Evolutionary conservation across 2,113 vertebrate species (phyloP), one percentile per base, ranked within the genome.

Genomic region (Bolborhynchus lineola): DNA sequence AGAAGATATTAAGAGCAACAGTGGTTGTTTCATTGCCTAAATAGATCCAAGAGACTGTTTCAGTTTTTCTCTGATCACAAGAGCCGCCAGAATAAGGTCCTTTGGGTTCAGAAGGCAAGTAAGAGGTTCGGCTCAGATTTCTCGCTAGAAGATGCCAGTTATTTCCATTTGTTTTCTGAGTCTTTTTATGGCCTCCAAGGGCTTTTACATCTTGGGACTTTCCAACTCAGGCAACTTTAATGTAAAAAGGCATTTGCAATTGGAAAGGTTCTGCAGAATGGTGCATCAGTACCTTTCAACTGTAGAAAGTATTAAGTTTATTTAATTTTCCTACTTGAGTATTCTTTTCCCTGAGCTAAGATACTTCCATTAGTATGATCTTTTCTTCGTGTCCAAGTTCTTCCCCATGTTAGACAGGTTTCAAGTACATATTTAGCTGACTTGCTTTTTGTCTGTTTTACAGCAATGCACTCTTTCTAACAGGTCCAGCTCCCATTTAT

Each of bases 1-100:
- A 70, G 78, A 64, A 79, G 87, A 89, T 90, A 96, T 86, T 95
- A 92, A 96, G 93, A 93, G 88, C 92, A 94, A 82, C 72, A 79
- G 59, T 72, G 88, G 82, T 92, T 91, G 69, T 83, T 95, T 93
- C 90, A 74, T 79, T 91, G 87, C 63, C n/a, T 88, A 72, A 94
- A 88, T 79, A 64, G 68, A 70, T 94, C 71, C 75, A 88, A 92
- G 90, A 89, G 67, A 17, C 59, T 64, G 21, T 52, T 85, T 52
- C 42, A n/a, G 64, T 47, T 82, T 80, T 64, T 50, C 59, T 46
- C 42, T 37, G 71, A 83, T 42, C 85, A 24, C 79, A 77, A 46
- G 50, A 84, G 33, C 50, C n/a, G 37, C 29, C 55, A 60, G 64
- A 72, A 81, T 39, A 53, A 86, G 80, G 80, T 53, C 55, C 24